These are phyloP conservation scores for Oscheius myriophilus DNA, from an alignment of 2,888 invertebrate species.

Conservation along the genomic window DNA sequence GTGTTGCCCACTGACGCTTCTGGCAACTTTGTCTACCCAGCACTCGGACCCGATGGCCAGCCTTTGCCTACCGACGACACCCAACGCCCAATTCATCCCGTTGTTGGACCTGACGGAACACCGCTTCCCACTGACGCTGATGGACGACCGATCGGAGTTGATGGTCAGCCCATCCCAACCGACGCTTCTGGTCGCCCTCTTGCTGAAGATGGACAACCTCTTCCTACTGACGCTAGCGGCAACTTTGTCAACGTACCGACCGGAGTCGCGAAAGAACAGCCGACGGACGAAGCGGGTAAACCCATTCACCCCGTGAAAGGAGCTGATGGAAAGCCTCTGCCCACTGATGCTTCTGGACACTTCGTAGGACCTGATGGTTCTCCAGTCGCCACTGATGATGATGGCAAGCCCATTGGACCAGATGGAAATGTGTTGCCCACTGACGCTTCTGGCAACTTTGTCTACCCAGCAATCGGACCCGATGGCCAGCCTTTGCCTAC, in stretches of 20 bases:
- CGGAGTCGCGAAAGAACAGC: slow-evolving; percentile 12
- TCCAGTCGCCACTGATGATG: slow-evolving; percentile 37
- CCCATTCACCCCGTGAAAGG: slow-evolving; percentile 27
- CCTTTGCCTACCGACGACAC: slow-evolving; percentile 48
- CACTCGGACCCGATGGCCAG: slow-evolving; percentile 50
- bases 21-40: no score
- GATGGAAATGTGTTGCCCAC: slow-evolving; percentile 41
- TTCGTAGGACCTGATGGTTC: slow-evolving; percentile 36
- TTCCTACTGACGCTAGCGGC: slow-evolving; percentile 53
- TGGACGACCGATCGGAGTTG: slow-evolving; percentile 41
- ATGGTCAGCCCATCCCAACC: slow-evolving; percentile 47
- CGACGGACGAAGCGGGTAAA: slow-evolving; percentile 26
- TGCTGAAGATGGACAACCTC: slow-evolving; percentile 32
- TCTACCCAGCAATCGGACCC: slow-evolving; percentile 43
- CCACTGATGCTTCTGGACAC: slow-evolving; percentile 36
- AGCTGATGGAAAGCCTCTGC: slow-evolving; percentile 41
- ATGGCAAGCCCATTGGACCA: slow-evolving; percentile 39
- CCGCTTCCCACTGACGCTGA: slow-evolving; percentile 38
- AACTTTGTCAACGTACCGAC: slow-evolving; percentile 30
- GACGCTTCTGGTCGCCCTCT: slow-evolving; percentile 47
- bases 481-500: no score
- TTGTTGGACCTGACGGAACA: slow-evolving; percentile 35
- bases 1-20: slow-evolving; percentile 31
- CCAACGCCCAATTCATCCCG: slow-evolving; percentile 39
- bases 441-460: slow-evolving; percentile 43